A percentile compares a stretch with the other conserved stretches of the same genome.
These are phyloP conservation scores for Bombus terrestris DNA, from an alignment of 1,140 invertebrate species.

Conservation along the genomic window DNA sequence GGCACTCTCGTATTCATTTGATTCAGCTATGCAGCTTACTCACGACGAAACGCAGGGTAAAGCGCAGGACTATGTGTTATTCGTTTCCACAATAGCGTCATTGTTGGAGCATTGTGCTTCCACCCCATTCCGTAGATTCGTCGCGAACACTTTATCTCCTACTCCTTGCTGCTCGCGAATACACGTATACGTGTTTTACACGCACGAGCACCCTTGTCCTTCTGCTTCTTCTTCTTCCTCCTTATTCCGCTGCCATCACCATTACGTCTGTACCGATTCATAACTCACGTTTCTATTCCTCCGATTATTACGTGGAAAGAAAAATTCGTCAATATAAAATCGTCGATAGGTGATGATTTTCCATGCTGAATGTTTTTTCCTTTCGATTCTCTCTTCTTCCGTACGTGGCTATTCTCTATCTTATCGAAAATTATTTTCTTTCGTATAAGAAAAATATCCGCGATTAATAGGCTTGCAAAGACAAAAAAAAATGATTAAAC, in stretches of 20 bases:
- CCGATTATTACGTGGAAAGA: slow-evolving; percentile 17
- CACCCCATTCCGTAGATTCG: slow-evolving; percentile 77
- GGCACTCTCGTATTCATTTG: slow-evolving; percentile 77
- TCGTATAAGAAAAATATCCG: no score
- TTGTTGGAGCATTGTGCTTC: slow-evolving; percentile 78
- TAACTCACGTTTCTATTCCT: slow-evolving; percentile 13
- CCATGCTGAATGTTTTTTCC: no score
- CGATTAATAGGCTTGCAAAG: no score
- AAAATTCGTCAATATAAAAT: slow-evolving; percentile 41
- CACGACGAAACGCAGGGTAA: slow-evolving; percentile 71
- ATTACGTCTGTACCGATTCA: slow-evolving; percentile 16
- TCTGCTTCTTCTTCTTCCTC: slow-evolving; percentile 40
- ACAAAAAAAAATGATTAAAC: rapidly evolving
- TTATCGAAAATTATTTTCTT: no score
- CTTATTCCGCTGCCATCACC: not conserved
- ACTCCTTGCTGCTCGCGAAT: slow-evolving; percentile 60
- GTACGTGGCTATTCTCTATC: no score
- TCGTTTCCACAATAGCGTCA: slow-evolving; percentile 79
- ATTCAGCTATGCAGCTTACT: slow-evolving; percentile 75
- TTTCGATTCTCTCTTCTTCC: no score
- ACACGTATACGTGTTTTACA: slow-evolving; percentile 65
- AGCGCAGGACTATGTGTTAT: slow-evolving; percentile 77
- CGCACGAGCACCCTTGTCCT: slow-evolving; percentile 60
- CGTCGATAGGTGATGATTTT: not conserved
- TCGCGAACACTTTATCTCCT: slow-evolving; percentile 77